Conservation (phyloP, 2,113 vertebrate genomes). For the Acanthisitta chloris region DNA sequence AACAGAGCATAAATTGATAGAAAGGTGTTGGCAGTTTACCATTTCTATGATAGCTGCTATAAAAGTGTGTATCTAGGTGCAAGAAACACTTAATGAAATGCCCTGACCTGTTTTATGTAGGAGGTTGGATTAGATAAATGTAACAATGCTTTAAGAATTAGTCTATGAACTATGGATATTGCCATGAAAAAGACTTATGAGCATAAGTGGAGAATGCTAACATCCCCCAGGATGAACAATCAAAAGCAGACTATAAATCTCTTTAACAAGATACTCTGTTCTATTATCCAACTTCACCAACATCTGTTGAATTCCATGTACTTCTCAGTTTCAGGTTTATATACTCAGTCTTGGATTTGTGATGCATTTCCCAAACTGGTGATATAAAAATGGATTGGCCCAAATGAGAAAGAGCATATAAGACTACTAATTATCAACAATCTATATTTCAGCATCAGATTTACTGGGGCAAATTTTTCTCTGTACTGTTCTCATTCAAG, state of each 20-base stretch:
- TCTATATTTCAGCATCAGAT: background rate
- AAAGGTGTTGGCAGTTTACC: constrained; percentile 29
- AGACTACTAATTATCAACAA: background rate
- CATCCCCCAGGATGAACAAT: background rate
- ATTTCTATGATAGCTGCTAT: background rate
- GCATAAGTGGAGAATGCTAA: background rate
- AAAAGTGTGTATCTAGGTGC: background rate
- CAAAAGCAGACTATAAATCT: background rate
- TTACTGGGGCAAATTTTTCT: background rate
- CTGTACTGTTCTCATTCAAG: background rate
- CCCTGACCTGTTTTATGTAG: constrained; percentile 6
- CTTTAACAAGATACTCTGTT: background rate
- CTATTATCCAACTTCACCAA: background rate
- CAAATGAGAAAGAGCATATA: background rate
- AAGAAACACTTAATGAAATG: constrained; percentile 40
- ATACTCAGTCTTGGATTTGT: background rate
- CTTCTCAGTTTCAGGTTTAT: background rate
- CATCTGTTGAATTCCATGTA: background rate
- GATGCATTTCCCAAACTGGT: background rate
- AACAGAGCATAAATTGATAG: constrained; percentile 16
- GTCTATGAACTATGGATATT: background rate
- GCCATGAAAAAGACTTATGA: background rate
- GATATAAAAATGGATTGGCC: background rate
- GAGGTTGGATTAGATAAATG: background rate
- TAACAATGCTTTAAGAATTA: constrained; percentile 16